Conservation (phyloP, 2,797 vertebrate species). For the Agapornis canus region DNA sequence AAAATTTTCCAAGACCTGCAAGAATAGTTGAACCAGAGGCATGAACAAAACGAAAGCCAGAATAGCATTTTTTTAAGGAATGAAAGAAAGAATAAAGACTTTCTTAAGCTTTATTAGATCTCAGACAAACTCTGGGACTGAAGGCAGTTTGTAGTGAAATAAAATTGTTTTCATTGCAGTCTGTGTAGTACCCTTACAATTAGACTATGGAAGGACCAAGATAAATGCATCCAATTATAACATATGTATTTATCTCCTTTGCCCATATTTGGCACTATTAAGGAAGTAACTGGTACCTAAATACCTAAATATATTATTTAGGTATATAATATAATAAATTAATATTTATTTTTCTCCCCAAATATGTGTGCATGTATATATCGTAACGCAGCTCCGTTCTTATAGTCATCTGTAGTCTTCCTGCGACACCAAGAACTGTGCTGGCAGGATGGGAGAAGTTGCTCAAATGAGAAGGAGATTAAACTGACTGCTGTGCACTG, state of each 20-base stretch:
- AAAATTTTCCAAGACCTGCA: not conserved
- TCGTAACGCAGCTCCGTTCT: not conserved
- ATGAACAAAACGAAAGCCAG: not conserved
- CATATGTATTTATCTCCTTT: not conserved
- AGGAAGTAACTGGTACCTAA: not conserved
- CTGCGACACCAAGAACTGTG: not conserved
- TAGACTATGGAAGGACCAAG: not conserved
- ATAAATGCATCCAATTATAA: not conserved
- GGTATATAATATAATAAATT: not conserved
- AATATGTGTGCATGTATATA: not conserved
- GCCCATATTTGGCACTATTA: not conserved
- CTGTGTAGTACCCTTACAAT: not conserved
- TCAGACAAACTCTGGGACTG: not conserved
- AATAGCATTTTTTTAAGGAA: not conserved
- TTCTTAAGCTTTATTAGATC: not conserved
- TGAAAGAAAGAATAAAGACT: not conserved
- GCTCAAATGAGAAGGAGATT: not conserved
- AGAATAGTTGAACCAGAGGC: not conserved
- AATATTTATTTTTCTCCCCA: not conserved
- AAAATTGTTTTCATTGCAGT: not conserved
- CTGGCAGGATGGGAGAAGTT: not conserved
- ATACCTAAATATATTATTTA: not conserved
- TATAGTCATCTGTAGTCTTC: not conserved
- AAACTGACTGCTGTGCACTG: not conserved
- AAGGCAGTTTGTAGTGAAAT: not conserved